phyloP scores from a whole-genome alignment of 1,140 invertebrate genomes.

The Dufourea novaeangliae region DNA sequence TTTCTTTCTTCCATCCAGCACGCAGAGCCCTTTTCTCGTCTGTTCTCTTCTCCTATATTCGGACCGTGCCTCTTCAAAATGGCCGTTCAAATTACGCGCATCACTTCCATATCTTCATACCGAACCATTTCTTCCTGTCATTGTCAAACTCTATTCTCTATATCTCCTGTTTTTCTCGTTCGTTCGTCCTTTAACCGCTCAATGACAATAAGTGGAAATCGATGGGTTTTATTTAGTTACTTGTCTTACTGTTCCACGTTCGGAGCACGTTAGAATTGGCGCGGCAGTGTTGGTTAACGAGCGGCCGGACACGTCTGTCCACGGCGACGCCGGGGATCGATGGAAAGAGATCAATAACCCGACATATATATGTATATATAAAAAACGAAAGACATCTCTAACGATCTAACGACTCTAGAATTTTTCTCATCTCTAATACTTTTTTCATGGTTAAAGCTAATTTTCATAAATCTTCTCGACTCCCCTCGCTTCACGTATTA shows the following conservation, averaged over 20 bases:
- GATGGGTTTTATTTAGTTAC: conserved; percentile 28
- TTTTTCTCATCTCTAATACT: background rate
- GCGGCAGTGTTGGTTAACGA: conserved; percentile 65
- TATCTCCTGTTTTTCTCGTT: background rate
- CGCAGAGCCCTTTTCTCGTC: conserved; percentile 18
- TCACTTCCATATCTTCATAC: background rate
- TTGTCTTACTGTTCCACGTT: conserved; percentile 28
- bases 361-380: background rate
- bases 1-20: conserved; percentile 39
- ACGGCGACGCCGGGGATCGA: conserved; percentile 21
- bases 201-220: conserved; percentile 61
- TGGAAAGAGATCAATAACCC: conserved; percentile 4
- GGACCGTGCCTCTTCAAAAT: conserved; percentile 34
- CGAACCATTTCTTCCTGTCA: conserved; percentile 5
- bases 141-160: conserved; percentile 1
- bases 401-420: conserved; percentile 1
- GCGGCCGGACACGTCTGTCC: conserved; percentile 36
- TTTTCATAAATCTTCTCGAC: background rate
- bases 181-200: conserved; percentile 2
- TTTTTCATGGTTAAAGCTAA: background rate
- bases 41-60: conserved; percentile 17
- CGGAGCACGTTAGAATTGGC: conserved; percentile 59
- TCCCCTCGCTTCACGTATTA: background rate
- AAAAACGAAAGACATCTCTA: background rate
- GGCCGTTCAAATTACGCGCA: conserved; percentile 29